Evolutionary conservation across 2,888 invertebrate genomes (phyloP), one percentile per base, ranked within the genome.

Genomic region (Thumatha senex): DNA sequence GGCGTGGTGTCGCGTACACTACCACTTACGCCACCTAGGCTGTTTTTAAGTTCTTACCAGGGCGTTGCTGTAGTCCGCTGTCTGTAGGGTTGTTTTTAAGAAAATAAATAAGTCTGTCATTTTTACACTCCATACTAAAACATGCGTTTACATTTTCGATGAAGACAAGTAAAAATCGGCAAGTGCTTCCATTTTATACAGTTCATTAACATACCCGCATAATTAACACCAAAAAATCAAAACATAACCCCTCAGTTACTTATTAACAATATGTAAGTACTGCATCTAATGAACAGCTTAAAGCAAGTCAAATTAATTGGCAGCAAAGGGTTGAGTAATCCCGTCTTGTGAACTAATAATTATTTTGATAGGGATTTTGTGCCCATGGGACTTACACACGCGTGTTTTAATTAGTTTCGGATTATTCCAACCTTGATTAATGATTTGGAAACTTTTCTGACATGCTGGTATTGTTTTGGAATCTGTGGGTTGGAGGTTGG

Each of bases 331-430:
- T 79, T 78, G 51, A 40, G 55, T 65, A 65, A 76, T 83, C 58
- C 51, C 42, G 70, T 72, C 71, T 71, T 56, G 63, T 54, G 58
- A 68, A 72, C 67, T 69, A 67, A 72, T 80, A 82, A 85, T 83
- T 82, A 85, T 84, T 80, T 80, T 73, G 77, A 82, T 80, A 80
- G 80, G 76, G 78, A 64, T 73, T 70, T 60, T 18, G 38, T 58
- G 62, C 77, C 77, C 76, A 55, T 47, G 70, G 77, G 76, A 73
- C 60, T 59, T 60, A 58, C 55, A 56, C 59, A 64, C 55, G 67
- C 82, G 69, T 80, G 82, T 80, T 85, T 85, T 84, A 86, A 86
- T 86, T 84, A 86, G 81, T 78, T 78, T 76, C 78, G 77, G 83
- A 83, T 86, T 85, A 83, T 73, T 58, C 58, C 58, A 61, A 67